Evolutionary conservation across 2,888 invertebrate species (phyloP).

Genomic region (Rhorus exstirpatorius): DNA sequence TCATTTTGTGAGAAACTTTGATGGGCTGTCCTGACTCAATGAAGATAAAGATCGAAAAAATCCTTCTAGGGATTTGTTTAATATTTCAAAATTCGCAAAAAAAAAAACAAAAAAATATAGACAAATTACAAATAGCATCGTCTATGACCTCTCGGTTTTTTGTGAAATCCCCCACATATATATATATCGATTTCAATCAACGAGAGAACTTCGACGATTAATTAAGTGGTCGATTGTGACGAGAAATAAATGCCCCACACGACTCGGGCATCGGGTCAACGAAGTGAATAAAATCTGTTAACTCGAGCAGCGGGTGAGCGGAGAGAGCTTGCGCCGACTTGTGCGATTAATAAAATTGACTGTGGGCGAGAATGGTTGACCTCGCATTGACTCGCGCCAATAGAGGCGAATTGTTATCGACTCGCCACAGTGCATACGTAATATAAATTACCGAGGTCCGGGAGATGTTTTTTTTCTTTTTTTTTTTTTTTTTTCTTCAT

Average conservation of each 20-base stretch:
- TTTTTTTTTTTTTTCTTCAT: constrained; percentile 32
- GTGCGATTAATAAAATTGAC: constrained; percentile 79
- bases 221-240: constrained; percentile 72
- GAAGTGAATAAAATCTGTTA: constrained; percentile 84
- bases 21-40: no score
- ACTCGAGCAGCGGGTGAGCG: constrained; percentile 74
- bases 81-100: no score
- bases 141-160: no score
- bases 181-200: constrained; percentile 3
- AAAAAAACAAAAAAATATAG: no score
- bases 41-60: no score
- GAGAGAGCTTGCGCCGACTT: constrained; percentile 74
- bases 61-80: no score
- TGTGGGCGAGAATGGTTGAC: constrained; percentile 85
- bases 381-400: constrained; percentile 83
- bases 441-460: constrained; percentile 71
- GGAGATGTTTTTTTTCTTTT: constrained; percentile 44
- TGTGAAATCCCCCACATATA: no score
- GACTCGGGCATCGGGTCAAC: constrained; percentile 78
- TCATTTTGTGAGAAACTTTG: no score
- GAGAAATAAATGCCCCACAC: constrained; percentile 72
- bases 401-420: constrained; percentile 83
- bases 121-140: no score
- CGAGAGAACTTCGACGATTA: constrained; percentile 12
- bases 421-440: constrained; percentile 82